These are phyloP conservation scores for Homalodisca vitripennis DNA, from an alignment of 1,140 invertebrate genomes.

Conservation along the genomic window DNA sequence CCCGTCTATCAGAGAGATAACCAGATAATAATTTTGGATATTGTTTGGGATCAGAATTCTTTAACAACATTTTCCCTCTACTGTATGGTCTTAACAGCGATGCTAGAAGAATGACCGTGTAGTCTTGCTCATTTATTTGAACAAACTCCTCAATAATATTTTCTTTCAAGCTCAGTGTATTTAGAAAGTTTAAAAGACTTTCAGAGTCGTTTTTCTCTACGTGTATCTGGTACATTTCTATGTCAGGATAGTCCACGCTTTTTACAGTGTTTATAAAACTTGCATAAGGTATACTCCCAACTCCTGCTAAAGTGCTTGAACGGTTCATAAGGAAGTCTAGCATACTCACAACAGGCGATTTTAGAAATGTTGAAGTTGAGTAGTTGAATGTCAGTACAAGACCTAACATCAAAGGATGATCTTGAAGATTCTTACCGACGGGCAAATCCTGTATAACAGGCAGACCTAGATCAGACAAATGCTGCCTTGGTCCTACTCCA, in stretches of 20 bases:
- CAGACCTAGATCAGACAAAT: slow-evolving; percentile 47
- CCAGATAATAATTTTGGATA: slow-evolving; percentile 81
- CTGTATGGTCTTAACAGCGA: slow-evolving; percentile 55
- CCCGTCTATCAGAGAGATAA: slow-evolving; percentile 66
- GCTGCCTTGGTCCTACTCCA: slow-evolving; percentile 30
- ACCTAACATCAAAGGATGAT: slow-evolving; percentile 51
- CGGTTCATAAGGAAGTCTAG: slow-evolving; percentile 61
- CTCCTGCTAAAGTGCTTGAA: slow-evolving; percentile 53
- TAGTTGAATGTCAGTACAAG: not conserved
- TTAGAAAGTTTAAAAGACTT: not conserved
- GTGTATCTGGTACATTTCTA: slow-evolving; percentile 81
- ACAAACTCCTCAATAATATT: not conserved
- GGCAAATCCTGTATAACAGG: slow-evolving; percentile 52
- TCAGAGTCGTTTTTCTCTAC: slow-evolving; percentile 79
- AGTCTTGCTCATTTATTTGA: slow-evolving; percentile 3
- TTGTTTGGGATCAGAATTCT: slow-evolving; percentile 55
- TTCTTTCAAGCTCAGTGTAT: not conserved
- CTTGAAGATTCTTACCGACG: slow-evolving; percentile 62
- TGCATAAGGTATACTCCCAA: slow-evolving; percentile 78
- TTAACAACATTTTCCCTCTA: slow-evolving; percentile 63
- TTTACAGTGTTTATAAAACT: slow-evolving; percentile 81
- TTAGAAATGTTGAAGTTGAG: not conserved
- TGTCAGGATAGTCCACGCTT: slow-evolving; percentile 75
- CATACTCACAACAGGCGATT: slow-evolving; percentile 49
- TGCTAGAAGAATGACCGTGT: not conserved